Evolutionary conservation across 1,140 invertebrate species (phyloP).

Genomic region (Augochlora pura): DNA sequence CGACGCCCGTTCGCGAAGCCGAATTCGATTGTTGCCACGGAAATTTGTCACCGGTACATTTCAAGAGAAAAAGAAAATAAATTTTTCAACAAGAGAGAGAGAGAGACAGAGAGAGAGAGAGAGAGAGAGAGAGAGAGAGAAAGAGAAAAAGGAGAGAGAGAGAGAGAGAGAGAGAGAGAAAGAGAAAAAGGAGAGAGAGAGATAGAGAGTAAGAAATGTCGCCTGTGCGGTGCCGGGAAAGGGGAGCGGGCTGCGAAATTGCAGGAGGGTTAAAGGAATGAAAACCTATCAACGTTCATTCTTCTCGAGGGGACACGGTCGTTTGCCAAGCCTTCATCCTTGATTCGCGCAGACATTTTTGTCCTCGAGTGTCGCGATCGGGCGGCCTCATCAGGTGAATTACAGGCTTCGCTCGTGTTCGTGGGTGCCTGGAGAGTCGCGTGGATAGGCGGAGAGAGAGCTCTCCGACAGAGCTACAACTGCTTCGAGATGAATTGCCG

Average conservation of each 20-base stretch:
- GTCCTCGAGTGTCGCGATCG: slow-evolving; percentile 72
- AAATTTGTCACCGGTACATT: not conserved
- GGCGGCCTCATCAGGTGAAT: slow-evolving; percentile 76
- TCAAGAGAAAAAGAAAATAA: not conserved
- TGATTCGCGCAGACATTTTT: slow-evolving; percentile 64
- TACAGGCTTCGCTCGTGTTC: slow-evolving; percentile 72
- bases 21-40: not conserved
- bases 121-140: no score
- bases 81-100: not conserved
- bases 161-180: no score
- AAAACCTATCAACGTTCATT: slow-evolving; percentile 53
- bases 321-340: slow-evolving; percentile 59
- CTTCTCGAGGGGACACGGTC: slow-evolving; percentile 35
- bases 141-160: no score
- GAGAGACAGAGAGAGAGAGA: no score
- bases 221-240: not conserved
- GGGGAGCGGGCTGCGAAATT: slow-evolving; percentile 43
- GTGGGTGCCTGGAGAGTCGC: slow-evolving; percentile 71
- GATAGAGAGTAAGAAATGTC: no score
- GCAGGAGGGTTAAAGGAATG: slow-evolving; percentile 27
- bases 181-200: no score
- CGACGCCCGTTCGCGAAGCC: not conserved
- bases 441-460: slow-evolving; percentile 74
- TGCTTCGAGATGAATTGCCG: slow-evolving; percentile 51
- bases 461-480: slow-evolving; percentile 38